Base-by-base conservation (phyloP, 92 coral and sea anemone genomes). In the Porites divaricata region DNA sequence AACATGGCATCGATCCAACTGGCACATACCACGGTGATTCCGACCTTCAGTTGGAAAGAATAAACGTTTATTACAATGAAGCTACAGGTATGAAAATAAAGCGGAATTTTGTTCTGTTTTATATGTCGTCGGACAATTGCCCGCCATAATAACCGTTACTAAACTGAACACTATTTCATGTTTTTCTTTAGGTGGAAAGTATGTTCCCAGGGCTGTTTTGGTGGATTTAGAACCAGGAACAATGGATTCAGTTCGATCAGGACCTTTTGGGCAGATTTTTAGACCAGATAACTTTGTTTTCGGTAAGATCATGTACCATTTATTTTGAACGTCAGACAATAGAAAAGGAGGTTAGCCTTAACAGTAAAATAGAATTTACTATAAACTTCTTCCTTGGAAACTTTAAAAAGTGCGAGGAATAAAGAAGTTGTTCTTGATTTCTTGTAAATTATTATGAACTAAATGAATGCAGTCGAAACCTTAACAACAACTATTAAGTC, bases 21-120 rank as follows among this genome's bases (percentile, higher is more conserved):
- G 98, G 98, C 4, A 91, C 93, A 2, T 95, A 95, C 83, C 96
- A 95, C 70, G 98, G 98, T 41, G 98, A 95, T 83, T 95, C 98
- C 67, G 98, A 95, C 74, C 93, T 91, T 56, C 98, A 95, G 83
- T 88, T 94, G 35, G 98, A 95, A 78, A 91, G 98, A 93, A 95
- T 93, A 53, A 91, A 90, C 78, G 98, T 93, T 16, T 95, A 95
- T 62, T 95, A 94, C 90, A 95, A 95, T 76, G 98, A 95, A 81
- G 98, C 98, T 9, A 85, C 95, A 57, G 97, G 98, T 93, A 74
- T 83, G 89, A 66, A 62, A 25, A 26, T 8, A 53, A 62, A 41
- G 24, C 20, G 22, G 35, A 68, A 10, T 24, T 70, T 20, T 28
- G 2, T 13, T 62, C 28, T 35, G 70, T 35, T 58, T 71, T 45